Conservation (phyloP, 2,888 invertebrate species). For the Cryptocheilus praepositus region DNA sequence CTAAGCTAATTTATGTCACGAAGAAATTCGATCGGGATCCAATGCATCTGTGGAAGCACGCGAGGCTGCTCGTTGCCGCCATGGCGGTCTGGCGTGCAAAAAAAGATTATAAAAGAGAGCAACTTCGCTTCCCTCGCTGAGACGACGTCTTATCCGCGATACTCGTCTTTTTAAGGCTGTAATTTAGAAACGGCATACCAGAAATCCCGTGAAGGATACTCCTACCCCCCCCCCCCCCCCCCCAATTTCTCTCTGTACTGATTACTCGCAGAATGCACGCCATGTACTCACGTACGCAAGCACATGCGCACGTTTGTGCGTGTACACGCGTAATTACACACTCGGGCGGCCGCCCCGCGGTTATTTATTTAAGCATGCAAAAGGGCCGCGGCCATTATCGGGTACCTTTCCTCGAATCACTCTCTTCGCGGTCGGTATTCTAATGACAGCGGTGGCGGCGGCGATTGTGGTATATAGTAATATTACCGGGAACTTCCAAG, state of each 20-base stretch:
- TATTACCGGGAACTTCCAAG: conserved; percentile 20
- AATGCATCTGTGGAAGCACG: no score
- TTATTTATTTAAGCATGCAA: conserved; percentile 58
- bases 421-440: conserved; percentile 42
- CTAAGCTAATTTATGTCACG: no score
- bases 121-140: not conserved
- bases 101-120: conserved; percentile 13
- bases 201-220: conserved; percentile 30
- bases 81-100: not conserved
- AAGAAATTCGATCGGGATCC: not conserved
- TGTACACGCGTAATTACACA: conserved; percentile 44
- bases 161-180: conserved; percentile 44
- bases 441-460: conserved; percentile 34
- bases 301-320: conserved; percentile 10
- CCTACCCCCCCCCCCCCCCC: conserved; percentile 14
- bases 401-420: conserved; percentile 41
- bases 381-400: conserved; percentile 55
- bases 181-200: conserved; percentile 52
- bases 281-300: conserved; percentile 23
- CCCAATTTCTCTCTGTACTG: conserved; percentile 23
- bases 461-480: conserved; percentile 15
- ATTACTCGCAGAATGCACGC: conserved; percentile 49
- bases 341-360: conserved; percentile 32
- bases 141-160: conserved; percentile 38
- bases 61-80: no score